A percentile compares a stretch with the other conserved stretches of the same genome.
phyloP scores from a whole-genome alignment of 2,113 vertebrate species.

The Bucco capensis region DNA sequence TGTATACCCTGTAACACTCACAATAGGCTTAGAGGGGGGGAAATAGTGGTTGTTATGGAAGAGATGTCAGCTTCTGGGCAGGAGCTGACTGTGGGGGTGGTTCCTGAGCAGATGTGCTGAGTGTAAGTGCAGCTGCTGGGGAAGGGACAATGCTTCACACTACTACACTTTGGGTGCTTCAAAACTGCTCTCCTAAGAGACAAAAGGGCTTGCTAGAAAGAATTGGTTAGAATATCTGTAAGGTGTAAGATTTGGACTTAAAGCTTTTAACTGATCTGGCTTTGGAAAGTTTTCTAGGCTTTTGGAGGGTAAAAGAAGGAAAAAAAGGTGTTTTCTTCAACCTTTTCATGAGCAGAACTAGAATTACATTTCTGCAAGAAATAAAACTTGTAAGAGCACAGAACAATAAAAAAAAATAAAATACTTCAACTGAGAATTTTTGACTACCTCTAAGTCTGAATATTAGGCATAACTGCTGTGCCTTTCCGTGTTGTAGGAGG shows the following conservation, averaged over 20 bases:
- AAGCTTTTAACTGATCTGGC: neutral
- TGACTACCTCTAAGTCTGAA: neutral
- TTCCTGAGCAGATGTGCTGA: neutral
- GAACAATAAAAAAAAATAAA: neutral
- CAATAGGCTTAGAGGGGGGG: neutral
- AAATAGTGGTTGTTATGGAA: neutral
- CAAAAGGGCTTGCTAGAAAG: neutral
- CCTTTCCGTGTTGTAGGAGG: neutral
- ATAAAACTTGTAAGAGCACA: neutral
- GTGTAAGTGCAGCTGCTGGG: neutral
- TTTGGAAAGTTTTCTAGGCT: neutral
- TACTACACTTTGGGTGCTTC: neutral
- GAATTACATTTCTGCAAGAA: neutral
- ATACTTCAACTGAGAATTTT: neutral
- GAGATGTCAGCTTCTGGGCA: neutral
- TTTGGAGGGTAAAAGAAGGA: neutral
- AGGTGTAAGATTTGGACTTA: neutral
- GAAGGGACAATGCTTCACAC: neutral
- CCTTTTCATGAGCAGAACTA: neutral
- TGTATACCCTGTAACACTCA: neutral
- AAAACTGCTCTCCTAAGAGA: neutral
- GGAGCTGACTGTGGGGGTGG: neutral
- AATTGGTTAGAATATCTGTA: neutral
- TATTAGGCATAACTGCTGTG: rapidly evolving
- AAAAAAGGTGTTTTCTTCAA: neutral